Evolutionary conservation across 2,888 invertebrate species (phyloP).

Genomic region (Noctua pronuba): DNA sequence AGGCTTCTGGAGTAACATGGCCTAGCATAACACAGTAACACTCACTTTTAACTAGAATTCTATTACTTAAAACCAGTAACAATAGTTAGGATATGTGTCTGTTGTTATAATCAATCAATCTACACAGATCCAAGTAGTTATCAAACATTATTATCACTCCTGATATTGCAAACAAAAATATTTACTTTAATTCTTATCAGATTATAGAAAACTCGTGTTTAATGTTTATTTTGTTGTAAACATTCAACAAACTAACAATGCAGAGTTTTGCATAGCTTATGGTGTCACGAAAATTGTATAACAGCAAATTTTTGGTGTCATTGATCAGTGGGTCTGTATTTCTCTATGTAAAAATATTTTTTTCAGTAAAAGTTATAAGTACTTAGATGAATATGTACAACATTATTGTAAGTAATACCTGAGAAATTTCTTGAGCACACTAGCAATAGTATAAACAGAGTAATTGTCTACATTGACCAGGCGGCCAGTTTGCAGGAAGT

Average conservation of each 20-base stretch:
- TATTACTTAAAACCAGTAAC: neutral
- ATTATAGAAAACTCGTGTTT: constrained; percentile 26
- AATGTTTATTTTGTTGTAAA: constrained; percentile 33
- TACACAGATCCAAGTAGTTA: constrained; percentile 23
- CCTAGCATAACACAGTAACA: neutral
- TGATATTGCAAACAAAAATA: constrained; percentile 53
- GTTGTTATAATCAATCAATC: constrained; percentile 13
- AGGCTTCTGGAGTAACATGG: neutral
- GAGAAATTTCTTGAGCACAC: constrained; percentile 99
- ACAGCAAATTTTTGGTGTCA: neutral
- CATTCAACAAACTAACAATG: neutral
- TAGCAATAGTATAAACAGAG: constrained; percentile 99
- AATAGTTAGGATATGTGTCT: constrained; percentile 4
- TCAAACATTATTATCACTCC: constrained; percentile 37
- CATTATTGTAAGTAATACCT: constrained; percentile 77
- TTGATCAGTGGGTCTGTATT: neutral
- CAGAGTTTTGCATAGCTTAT: neutral
- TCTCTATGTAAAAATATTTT: neutral
- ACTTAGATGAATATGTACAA: neutral
- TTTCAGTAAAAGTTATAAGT: neutral
- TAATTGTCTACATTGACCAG: constrained; percentile 98
- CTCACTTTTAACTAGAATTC: neutral
- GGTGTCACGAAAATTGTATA: neutral
- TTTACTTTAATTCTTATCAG: constrained; percentile 54
- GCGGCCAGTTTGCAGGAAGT: constrained; percentile 96